Evolutionary conservation across 2,888 invertebrate genomes (phyloP), one percentile per base, ranked within the genome.

Genomic region (Ectobius pallidus): DNA sequence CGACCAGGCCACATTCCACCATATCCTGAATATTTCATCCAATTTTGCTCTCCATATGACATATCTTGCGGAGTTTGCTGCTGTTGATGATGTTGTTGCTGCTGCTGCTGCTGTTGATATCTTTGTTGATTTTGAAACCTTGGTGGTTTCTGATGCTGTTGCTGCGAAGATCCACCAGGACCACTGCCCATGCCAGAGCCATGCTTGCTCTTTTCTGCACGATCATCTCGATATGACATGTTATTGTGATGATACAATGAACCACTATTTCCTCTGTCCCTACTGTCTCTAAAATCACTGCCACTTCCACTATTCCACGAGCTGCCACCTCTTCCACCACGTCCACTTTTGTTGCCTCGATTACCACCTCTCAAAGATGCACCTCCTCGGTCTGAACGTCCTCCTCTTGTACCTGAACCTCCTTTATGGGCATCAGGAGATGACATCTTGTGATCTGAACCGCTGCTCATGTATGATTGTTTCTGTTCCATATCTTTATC

Each of bases 51-150:
- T 20, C 70, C 61, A 39, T 65, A 70, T 7, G 18, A 34, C 20
- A 42, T 55, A 25, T 73, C 69, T 67, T 77, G 68, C 52, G 74
- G 72, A 55, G 71, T 71, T 7, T 68, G 46, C 49, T 73, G 74
- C 39, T 72, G 68, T 49, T 63, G 77, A 76, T 74, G 75, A 69
- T 77, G 68, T 55, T 75, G 72, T 55, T 72, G 73, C 11, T 68
- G 46, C 49, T 73, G 74, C 39, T 72, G 68, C 52, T 63, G 77
- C 76, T 74, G 75, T 63, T 76, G 78, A 73, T 69, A 73, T 71
- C 27, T 77, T 73, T 32, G 81, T 74, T 20, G 81, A 80, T 77
- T 76, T 69, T 77, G 76, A 70, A 77, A 77, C 25, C 76, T 72
- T n/a, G 76, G 76, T 16, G 76, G 76, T 65, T 76, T 74, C 61